Base-by-base conservation (phyloP, 2,113 vertebrate genomes). In the Tychaedon coryphoeus region DNA sequence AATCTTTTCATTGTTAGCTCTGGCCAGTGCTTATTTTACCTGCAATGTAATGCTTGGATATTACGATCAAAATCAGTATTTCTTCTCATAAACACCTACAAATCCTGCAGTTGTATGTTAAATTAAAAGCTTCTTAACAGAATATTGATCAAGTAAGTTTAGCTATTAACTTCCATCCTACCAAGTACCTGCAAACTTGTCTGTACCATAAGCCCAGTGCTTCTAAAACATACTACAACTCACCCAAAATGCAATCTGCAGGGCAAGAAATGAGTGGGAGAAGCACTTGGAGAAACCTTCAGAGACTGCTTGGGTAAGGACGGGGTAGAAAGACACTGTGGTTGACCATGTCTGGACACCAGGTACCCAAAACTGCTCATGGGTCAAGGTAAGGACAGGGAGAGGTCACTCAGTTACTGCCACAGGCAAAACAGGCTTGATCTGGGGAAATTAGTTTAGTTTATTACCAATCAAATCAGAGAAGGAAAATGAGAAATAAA, bases 281-380 rank as follows among this genome's bases (percentile, higher is more conserved):
- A 23, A 25, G 16, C 13, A 28, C 26, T 43, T 24, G 45, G 14
- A 51, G 18, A 86, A 76, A 25, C 25, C 28, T 66, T 74, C 53
- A 78, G 71, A 70, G 20, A 72, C 23, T 3, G 2, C 29, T 6
- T 42, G 31, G 10, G 16, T 51, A 25, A 65, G 9, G 24, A 56
- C 1, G 0, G 4, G 25, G 14, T 34, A 80, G 9, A 47, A 50
- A 26, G 15, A 65, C 4, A 0, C 5, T 67, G 14, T 22, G 29
- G 25, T 47, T 69, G 29, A 62, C 10, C 24, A n/a, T 15, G 5
- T 31, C 25, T 28, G 29, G 29, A 58, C 6, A 23, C 8, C 36
- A 53, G 10, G 13, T 28, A 20, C 15, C 13, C n/a, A 75, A 72
- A 88, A 23, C 14, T 12, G 14, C 23, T 66, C 31, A 12, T 13